Conservation (phyloP, 2,888 invertebrate genomes). For the Caenorhabditis sp. region DNA sequence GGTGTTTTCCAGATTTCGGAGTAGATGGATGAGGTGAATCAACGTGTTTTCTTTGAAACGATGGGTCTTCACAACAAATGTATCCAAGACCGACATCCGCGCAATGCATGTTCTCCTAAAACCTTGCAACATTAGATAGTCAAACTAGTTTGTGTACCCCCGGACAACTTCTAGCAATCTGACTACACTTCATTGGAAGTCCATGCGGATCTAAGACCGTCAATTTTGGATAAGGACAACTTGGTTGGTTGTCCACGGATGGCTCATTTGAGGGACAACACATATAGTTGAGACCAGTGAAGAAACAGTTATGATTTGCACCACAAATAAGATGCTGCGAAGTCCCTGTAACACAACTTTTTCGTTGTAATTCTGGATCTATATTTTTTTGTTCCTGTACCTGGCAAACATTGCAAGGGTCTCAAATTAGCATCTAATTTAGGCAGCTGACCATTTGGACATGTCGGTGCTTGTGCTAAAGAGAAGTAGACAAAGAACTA, state of each 20-base stretch:
- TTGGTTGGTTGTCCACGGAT: slow-evolving; percentile 72
- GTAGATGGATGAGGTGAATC: slow-evolving; percentile 2
- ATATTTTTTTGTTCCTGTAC: slow-evolving; percentile 75
- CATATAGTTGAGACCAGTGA: slow-evolving; percentile 82
- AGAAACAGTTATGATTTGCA: slow-evolving; percentile 78
- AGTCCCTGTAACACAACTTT: slow-evolving; percentile 68
- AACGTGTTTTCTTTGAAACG: slow-evolving; percentile 41
- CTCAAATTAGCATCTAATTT: slow-evolving; percentile 71
- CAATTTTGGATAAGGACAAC: slow-evolving; percentile 72
- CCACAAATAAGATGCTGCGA: slow-evolving; percentile 77
- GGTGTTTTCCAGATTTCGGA: slow-evolving; percentile 7
- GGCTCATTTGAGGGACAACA: slow-evolving; percentile 81
- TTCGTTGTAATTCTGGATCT: background rate
- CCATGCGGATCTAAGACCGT: slow-evolving; percentile 76
- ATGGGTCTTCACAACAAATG: slow-evolving; percentile 77
- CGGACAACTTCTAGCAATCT: slow-evolving; percentile 70
- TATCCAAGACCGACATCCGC: slow-evolving; percentile 70
- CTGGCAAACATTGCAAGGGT: slow-evolving; percentile 80
- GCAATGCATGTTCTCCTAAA: slow-evolving; percentile 76
- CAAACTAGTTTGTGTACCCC: slow-evolving; percentile 66
- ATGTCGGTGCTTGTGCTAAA: slow-evolving; percentile 72
- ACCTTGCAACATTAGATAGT: too few species aligned
- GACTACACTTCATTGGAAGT: slow-evolving; percentile 72
- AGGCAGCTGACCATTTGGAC: slow-evolving; percentile 79
- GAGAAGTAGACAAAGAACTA: slow-evolving; percentile 5